Conservation (phyloP, 1,140 invertebrate genomes). For the Apis florea region DNA sequence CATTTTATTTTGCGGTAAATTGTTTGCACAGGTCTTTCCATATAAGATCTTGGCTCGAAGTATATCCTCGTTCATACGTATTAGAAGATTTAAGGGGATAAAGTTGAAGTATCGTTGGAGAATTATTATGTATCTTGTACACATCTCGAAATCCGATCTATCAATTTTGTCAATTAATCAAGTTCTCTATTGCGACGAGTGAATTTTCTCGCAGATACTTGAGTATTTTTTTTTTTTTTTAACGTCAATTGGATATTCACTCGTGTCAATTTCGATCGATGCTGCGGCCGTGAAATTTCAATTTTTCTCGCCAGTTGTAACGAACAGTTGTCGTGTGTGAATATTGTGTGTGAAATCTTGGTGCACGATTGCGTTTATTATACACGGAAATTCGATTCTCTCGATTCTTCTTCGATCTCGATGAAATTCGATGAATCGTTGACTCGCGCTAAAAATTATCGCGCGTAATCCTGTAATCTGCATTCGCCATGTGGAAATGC, state of each 20-base stretch:
- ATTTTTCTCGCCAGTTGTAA: background rate
- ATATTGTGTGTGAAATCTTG: slow-evolving; percentile 1
- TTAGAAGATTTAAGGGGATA: too few relatives aligned
- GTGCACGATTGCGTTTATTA: background rate
- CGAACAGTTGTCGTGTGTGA: background rate
- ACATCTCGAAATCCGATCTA: too few relatives aligned
- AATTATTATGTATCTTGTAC: too few relatives aligned
- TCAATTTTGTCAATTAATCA: too few relatives aligned
- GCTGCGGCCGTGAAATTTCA: background rate
- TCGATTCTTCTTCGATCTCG: too few relatives aligned
- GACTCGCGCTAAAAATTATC: background rate
- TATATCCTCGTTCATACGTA: too few relatives aligned
- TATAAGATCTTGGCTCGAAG: background rate
- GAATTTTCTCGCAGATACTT: too few relatives aligned
- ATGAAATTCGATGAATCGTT: background rate
- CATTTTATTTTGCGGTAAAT: background rate
- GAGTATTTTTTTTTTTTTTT: background rate
- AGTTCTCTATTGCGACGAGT: too few relatives aligned
- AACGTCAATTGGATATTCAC: background rate
- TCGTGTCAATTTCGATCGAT: background rate
- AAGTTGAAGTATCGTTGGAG: too few relatives aligned
- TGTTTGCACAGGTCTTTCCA: background rate
- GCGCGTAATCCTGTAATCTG: background rate
- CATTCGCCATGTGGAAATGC: background rate
- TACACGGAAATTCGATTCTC: background rate